Evolutionary conservation across 35 echinoderm and acorn worm genomes (phyloP).

Genomic region (Stichopus chloronotus): DNA sequence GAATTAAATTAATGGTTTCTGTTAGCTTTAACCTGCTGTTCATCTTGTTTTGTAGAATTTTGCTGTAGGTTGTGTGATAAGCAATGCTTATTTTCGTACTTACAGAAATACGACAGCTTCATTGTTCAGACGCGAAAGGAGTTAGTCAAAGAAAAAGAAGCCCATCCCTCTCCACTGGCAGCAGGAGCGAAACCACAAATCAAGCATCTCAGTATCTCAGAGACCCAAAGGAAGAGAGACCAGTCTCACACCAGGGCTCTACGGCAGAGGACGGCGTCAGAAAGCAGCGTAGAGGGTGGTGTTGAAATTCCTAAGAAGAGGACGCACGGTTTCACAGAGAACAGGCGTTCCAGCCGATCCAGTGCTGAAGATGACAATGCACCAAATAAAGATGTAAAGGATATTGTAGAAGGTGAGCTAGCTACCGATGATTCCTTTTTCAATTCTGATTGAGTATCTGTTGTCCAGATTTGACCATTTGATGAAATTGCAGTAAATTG

Average conservation of each 20-base stretch:
- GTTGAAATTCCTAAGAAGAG: constrained; percentile 46
- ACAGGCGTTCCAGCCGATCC: constrained; percentile 63
- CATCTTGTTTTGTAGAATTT: too few species aligned
- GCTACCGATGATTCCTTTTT: neutral
- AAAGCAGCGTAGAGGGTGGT: constrained; percentile 60
- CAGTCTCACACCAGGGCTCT: constrained; percentile 79
- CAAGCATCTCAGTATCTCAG: constrained; percentile 79
- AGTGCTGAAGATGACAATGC: constrained; percentile 78
- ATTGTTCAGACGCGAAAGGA: constrained; percentile 91
- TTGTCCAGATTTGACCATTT: too few species aligned
- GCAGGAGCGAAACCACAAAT: constrained; percentile 90
- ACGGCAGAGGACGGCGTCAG: constrained; percentile 87
- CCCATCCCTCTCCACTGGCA: constrained; percentile 7
- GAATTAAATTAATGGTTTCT: too few species aligned
- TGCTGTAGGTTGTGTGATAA: too few species aligned
- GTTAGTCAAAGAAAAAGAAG: constrained; percentile 71
- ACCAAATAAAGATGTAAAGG: constrained; percentile 22
- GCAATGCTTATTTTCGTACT: too few species aligned
- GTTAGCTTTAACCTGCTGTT: too few species aligned
- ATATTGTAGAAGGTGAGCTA: constrained; percentile 18
- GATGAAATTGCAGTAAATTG: too few species aligned
- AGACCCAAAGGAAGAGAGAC: constrained; percentile 74
- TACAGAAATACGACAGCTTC: constrained; percentile 84
- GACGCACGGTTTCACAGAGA: constrained; percentile 56
- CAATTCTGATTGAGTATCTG: too few species aligned